Base-by-base conservation (phyloP, 2,797 vertebrate species). In the Philypnodon macrostomus region DNA sequence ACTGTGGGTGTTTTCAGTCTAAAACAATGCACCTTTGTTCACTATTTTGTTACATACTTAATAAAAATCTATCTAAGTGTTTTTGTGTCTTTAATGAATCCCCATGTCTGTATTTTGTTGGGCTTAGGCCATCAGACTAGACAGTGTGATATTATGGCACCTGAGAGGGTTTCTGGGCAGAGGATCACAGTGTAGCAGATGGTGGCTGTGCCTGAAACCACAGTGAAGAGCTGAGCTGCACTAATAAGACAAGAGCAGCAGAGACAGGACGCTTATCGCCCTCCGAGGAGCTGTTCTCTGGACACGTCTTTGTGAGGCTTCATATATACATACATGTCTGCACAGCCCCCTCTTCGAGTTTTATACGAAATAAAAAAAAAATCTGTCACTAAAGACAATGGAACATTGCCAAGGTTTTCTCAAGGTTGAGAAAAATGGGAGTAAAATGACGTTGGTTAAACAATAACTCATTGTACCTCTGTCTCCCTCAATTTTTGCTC, bases 181-280 rank as follows among this genome's bases (percentile, higher is more conserved):
- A 89, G 85, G 84, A 87, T 70, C 56, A 77, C 85, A 81, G 87
- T 74, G 84, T 86, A 90, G 93, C 94, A 96, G 95, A 97, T 98
- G 95, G 94, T 89, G 90, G 87, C 88, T 90, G 91, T 85, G 93
- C 92, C 90, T 91, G 88, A 87, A 92, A 91, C 91, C 92, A 92
- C 92, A 92, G 94, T 91, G 91, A 96, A 93, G 87, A 91, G 90
- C 67, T 90, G 93, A 94, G 91, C 91, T 91, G 88, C 90, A 92
- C 93, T 94, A 93, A 93, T 92, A 93, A 93, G 93, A 92, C 91
- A 88, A 87, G 92, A 91, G n/a, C 90, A 84, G 90, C 90, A 90
- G 91, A 91, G 89, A 84, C 89, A 92, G 89, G 91, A 89, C 85
- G 93, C 91, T 94, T 93, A 95, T 96, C 87, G 86, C 91, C 92